Evolutionary conservation across 1,140 invertebrate genomes (phyloP).

Genomic region (Bombus cullumanus): DNA sequence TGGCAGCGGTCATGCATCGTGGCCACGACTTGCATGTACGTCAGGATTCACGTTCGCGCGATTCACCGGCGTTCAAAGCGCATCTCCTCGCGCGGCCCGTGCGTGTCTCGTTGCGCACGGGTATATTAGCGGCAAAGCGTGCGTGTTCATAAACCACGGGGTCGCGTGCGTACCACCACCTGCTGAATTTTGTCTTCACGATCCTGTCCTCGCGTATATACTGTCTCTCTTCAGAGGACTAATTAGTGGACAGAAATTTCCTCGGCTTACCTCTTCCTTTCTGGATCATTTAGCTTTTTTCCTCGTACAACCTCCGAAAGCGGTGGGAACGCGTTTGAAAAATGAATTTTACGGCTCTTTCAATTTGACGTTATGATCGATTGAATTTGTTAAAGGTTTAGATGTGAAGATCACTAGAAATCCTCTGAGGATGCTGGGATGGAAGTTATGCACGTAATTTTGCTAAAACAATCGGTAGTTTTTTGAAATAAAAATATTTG

Average conservation of each 20-base stretch:
- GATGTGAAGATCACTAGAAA: background rate
- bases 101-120: conserved; percentile 12
- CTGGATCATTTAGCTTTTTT: background rate
- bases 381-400: background rate
- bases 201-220: conserved; percentile 11
- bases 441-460: background rate
- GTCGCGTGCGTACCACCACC: conserved; percentile 17
- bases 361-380: background rate
- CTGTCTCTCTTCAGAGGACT: background rate
- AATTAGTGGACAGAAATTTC: conserved; percentile 19
- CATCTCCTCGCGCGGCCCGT: conserved; percentile 2
- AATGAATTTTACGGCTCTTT: background rate
- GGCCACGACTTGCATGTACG: conserved; percentile 52
- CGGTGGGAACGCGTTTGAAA: background rate
- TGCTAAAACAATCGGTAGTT: background rate
- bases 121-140: background rate
- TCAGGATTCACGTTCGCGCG: conserved; percentile 7
- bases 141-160: background rate
- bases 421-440: background rate
- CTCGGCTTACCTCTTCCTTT: background rate
- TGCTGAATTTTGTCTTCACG: background rate
- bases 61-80: conserved; percentile 19
- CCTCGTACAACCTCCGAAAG: background rate
- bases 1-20: conserved; percentile 63
- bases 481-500: background rate